Conservation (phyloP, 1,140 invertebrate genomes). For the Drosophila nikananu region DNA sequence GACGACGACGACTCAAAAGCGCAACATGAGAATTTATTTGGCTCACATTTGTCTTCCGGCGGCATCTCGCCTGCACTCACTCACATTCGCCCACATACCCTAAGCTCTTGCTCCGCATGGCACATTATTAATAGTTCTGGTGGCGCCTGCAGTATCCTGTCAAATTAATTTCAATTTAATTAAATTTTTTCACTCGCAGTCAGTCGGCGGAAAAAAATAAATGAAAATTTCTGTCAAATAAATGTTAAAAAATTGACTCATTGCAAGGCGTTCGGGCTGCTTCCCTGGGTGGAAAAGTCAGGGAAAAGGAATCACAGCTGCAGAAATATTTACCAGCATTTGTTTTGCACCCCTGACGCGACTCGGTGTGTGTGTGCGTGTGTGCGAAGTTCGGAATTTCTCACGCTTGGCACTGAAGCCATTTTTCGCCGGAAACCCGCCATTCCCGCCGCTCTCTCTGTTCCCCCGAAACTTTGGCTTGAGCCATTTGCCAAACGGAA, state of each 20-base stretch:
- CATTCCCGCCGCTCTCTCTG: neutral
- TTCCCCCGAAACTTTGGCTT: conserved; percentile 27
- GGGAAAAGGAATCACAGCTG: conserved; percentile 74
- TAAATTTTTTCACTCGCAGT: conserved; percentile 63
- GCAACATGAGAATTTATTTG: conserved; percentile 82
- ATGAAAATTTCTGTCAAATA: conserved; percentile 83
- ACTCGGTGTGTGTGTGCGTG: conserved; percentile 12
- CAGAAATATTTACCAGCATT: conserved; percentile 80
- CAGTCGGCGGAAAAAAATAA: conserved; percentile 51
- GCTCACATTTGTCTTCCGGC: conserved; percentile 76
- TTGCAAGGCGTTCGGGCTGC: conserved; percentile 51
- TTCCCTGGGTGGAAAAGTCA: conserved; percentile 17
- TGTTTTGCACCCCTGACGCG: conserved; percentile 60
- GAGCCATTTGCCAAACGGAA: conserved; percentile 72
- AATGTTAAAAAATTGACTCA: conserved; percentile 84
- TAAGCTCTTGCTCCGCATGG: conserved; percentile 36
- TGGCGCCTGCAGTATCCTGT: conserved; percentile 72
- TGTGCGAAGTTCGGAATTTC: conserved; percentile 55
- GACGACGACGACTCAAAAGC: conserved; percentile 60
- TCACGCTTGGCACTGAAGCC: conserved; percentile 74
- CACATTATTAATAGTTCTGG: conserved; percentile 80
- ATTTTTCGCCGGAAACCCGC: conserved; percentile 66
- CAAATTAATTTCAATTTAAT: conserved; percentile 84
- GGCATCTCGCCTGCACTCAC: conserved; percentile 48
- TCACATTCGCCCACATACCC: conserved; percentile 12